Base-by-base conservation (phyloP, 2,797 vertebrate species). In the Clamator glandarius region DNA sequence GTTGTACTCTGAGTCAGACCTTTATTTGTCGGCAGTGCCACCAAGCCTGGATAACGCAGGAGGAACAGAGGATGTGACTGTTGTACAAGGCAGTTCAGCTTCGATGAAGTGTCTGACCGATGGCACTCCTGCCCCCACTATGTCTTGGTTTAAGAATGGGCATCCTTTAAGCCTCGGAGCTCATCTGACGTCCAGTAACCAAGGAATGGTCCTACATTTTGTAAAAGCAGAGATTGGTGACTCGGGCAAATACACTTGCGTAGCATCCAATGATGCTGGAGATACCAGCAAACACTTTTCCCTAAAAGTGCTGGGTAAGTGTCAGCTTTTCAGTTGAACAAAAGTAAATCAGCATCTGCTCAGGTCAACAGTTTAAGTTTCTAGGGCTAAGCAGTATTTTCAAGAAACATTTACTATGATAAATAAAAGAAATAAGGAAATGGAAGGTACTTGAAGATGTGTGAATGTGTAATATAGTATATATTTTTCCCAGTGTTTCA, bases 291-390 rank as follows among this genome's bases (percentile, higher is more conserved):
- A 98, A 44, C 98, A 99, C 96, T 99, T 99, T 69, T 90, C 95
- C 75, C 96, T 99, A 15, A 99, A 98, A 93, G 98, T 99, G 41
- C 96, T 99, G 55, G 98, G 99, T 99, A 97, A 96, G 98, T 91
- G n/a, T 31, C 78, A 46, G 29, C 19, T 29, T 41, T 41, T 20
- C 17, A 7, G 10, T 9, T 28, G 13, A 18, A 20, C 31, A 62
- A 35, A 77, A 33, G 33, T 52, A 42, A 62, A 24, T 52, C 8
- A 26, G 14, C 63, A 41, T 84, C 58, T 80, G 13, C 63, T 58
- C 46, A 48, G 8, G 25, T 26, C 9, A 12, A 5, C 54, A 19
- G 25, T n/a, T 42, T 2, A 25, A 7, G 13, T 25, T 11, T 64
- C 20, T 35, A 17, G 18, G 28, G 36, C 67, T 14, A 57, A 68